Base-by-base conservation (phyloP, 2,113 vertebrate genomes). In the Vulpes vulpes region DNA sequence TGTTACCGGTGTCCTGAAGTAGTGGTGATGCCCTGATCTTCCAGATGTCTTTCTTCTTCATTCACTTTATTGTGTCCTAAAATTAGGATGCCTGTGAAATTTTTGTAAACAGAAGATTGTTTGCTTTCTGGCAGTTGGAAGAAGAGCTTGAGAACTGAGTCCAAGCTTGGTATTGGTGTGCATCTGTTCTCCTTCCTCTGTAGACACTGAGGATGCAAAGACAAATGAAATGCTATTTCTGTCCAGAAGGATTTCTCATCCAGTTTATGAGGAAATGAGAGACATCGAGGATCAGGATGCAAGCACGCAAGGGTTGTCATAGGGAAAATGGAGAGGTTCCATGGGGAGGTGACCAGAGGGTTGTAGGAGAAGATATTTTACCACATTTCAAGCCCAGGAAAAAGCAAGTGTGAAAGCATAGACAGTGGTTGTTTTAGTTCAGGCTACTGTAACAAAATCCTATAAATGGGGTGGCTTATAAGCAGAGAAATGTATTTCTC, bases 1-100 rank as follows among this genome's bases (percentile, higher is more conserved):
- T 38, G 32, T 87, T 69, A 74, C 71, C 25, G 35, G 22, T 57
- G 38, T 76, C 62, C 17, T 43, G 5, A 43, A 69, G 62, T 11
- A 62, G 51, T 4, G 17, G 22, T 60, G 81, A 86, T 43, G 32
- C n/a, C 30, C 35, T 95, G 79, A 49, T 51, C 82, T 65, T 60
- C 82, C 55, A 62, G 55, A 85, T 62, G 53, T 95, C 11, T 96
- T 89, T 86, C 51, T 71, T 76, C 69, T 88, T 67, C 17, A 1
- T 30, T 93, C 59, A 49, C 53, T 85, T 80, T 73, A 19, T 35
- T 79, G 22, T 8, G 3, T 55, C 43, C 30, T 83, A 74, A 80
- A 69, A 79, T 82, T 10, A 57, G 64, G 12, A 86, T 30, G 35
- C 9, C 59, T 22, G 0, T 25, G 74, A 35, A 32, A 62, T 12